These are phyloP conservation scores for Naja naja DNA, from an alignment of 2,113 vertebrate species.

Conservation along the genomic window DNA sequence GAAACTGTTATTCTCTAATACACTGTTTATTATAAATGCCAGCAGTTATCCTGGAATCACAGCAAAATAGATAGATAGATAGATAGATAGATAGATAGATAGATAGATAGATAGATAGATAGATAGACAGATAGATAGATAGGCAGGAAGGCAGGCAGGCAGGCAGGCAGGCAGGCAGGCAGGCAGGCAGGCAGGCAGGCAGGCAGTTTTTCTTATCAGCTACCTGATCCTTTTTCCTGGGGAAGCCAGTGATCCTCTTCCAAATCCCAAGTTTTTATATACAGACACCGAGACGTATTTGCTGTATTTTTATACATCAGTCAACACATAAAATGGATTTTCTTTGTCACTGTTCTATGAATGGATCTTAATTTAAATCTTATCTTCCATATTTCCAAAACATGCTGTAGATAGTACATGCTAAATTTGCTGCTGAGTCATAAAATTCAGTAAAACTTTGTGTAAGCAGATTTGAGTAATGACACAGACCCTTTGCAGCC, in stretches of 20 bases:
- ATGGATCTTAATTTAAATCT: conserved; percentile 24
- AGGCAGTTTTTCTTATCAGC: neutral
- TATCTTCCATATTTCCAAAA: conserved; percentile 47
- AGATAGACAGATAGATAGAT: no score
- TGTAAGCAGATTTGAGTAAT: conserved; percentile 69
- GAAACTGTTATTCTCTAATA: neutral
- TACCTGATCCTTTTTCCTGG: neutral
- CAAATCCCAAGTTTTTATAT: neutral
- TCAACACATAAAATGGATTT: conserved; percentile 10
- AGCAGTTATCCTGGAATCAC: neutral
- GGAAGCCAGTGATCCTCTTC: neutral
- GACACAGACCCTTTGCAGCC: conserved; percentile 57
- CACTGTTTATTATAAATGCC: neutral
- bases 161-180: no score
- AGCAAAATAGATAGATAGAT: neutral
- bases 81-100: no score
- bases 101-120: no score
- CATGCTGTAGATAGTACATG: conserved; percentile 35
- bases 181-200: no score
- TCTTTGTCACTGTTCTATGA: conserved; percentile 27
- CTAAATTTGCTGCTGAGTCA: conserved; percentile 57
- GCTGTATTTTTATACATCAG: neutral
- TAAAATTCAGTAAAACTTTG: conserved; percentile 55
- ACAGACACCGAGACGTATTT: neutral
- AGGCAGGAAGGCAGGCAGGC: no score